Conservation (phyloP, 2,888 invertebrate species). For the Linyphia triangularis region DNA sequence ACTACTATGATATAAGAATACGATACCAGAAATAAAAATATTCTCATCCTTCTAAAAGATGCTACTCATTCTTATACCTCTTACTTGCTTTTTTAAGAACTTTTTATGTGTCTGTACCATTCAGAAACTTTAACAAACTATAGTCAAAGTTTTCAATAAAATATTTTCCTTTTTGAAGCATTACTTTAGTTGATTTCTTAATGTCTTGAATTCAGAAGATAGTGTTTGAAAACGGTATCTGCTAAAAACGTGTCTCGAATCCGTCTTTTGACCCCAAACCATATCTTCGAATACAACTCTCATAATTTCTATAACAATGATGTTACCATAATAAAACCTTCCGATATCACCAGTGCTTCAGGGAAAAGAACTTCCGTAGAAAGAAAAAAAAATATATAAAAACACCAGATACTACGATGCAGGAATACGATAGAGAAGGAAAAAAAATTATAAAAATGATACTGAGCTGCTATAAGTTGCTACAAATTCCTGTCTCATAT, state of each 20-base stretch:
- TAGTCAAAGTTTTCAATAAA: too few species aligned
- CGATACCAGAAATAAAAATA: too few species aligned
- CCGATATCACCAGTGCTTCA: constrained; percentile 1
- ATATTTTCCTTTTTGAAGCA: too few species aligned
- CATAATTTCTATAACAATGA: not conserved
- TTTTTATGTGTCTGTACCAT: too few species aligned
- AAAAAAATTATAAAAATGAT: constrained; percentile 3
- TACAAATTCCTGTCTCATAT: constrained; percentile 29
- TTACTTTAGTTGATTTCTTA: too few species aligned
- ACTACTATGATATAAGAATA: too few species aligned
- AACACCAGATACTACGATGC: not conserved
- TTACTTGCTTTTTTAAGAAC: too few species aligned
- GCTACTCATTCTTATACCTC: too few species aligned
- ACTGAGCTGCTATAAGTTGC: not conserved
- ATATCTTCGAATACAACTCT: constrained; percentile 21
- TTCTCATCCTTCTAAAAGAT: too few species aligned
- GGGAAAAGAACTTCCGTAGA: not conserved
- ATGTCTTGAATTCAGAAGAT: too few species aligned
- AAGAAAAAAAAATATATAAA: not conserved
- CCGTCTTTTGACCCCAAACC: constrained; percentile 7
- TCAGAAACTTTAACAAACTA: too few species aligned
- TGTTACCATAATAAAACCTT: constrained; percentile 31
- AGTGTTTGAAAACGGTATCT: too few species aligned
- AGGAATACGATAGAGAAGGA: not conserved
- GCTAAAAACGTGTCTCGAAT: constrained; percentile 10